Percentiles rank a stretch among this genome's conserved stretches.
Conservation (phyloP, 1,140 invertebrate genomes). For the Drosophila simulans region DNA sequence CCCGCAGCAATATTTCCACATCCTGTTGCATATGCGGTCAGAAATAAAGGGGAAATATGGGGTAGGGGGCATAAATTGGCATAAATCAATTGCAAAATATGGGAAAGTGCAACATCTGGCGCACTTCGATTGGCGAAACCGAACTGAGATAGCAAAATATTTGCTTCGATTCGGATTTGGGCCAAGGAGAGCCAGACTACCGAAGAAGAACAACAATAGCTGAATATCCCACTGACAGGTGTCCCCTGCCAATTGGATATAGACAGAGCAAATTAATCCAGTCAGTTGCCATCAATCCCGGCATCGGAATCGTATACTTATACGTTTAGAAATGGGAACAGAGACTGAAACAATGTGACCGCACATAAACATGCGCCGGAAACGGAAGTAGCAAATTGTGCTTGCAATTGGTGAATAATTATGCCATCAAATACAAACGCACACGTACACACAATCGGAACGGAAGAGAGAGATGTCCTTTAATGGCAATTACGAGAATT, state of each 20-base stretch:
- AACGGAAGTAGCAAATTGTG: constrained; percentile 63
- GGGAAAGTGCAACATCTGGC: constrained; percentile 4
- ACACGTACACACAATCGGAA: neutral
- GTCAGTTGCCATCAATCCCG: constrained; percentile 1
- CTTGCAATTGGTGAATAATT: constrained; percentile 68
- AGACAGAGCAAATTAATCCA: constrained; percentile 18
- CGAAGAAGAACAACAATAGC: constrained; percentile 4
- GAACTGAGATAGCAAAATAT: constrained; percentile 27
- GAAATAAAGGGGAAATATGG: no score
- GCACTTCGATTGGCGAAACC: neutral
- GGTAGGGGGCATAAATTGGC: constrained; percentile 41
- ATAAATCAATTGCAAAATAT: constrained; percentile 57
- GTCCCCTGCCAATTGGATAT: neutral
- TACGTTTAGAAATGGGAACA: neutral
- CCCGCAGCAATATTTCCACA: constrained; percentile 26
- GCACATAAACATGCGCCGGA: constrained; percentile 28
- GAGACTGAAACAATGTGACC: constrained; percentile 3
- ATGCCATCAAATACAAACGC: constrained; percentile 32
- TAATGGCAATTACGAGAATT: constrained; percentile 18
- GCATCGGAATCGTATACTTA: neutral
- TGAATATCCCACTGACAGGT: constrained; percentile 52
- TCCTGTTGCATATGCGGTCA: constrained; percentile 40
- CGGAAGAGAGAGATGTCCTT: neutral
- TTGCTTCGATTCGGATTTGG: constrained; percentile 28
- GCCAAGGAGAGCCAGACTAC: constrained; percentile 19